Percentiles rank a stretch among this genome's conserved stretches.
Conservation (phyloP, 2,888 invertebrate species). For the Macrophya alboannulata region DNA sequence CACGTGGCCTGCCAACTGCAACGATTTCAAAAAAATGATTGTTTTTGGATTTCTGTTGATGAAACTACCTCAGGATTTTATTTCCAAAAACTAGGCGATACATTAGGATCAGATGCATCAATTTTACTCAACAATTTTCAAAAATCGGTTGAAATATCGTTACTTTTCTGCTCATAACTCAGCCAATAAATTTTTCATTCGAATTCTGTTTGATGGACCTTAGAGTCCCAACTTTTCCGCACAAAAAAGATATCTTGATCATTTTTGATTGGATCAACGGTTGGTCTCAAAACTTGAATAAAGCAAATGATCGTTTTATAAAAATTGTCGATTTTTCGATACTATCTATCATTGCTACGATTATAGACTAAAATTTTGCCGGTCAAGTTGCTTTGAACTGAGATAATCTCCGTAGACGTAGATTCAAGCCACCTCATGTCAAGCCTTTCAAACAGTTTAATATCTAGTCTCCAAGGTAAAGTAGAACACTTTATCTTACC, state of each 20-base stretch:
- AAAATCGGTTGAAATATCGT: not conserved
- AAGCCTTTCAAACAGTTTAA: not conserved
- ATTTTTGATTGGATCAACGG: not conserved
- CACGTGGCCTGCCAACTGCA: slow-evolving; percentile 82
- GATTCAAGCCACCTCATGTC: not conserved
- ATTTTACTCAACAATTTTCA: not conserved
- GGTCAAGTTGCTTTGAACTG: not conserved
- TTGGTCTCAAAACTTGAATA: not conserved
- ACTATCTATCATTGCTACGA: not conserved
- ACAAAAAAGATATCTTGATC: not conserved
- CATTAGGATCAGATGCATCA: not conserved
- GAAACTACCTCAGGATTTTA: not conserved
- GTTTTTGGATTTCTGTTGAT: not conserved
- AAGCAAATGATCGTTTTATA: not conserved
- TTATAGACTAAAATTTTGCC: too few species aligned
- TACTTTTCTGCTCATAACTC: not conserved
- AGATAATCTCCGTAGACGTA: not conserved
- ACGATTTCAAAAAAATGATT: slow-evolving; percentile 65
- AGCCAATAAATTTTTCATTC: not conserved
- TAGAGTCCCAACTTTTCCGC: not conserved
- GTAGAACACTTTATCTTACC: slow-evolving; percentile 13
- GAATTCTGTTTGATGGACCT: not conserved
- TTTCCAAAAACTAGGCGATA: not conserved
- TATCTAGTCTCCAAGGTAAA: slow-evolving; percentile 9
- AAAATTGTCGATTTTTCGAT: not conserved